Evolutionary conservation across 1,140 invertebrate genomes (phyloP), one percentile per base, ranked within the genome.

Genomic region (Ips typographus): DNA sequence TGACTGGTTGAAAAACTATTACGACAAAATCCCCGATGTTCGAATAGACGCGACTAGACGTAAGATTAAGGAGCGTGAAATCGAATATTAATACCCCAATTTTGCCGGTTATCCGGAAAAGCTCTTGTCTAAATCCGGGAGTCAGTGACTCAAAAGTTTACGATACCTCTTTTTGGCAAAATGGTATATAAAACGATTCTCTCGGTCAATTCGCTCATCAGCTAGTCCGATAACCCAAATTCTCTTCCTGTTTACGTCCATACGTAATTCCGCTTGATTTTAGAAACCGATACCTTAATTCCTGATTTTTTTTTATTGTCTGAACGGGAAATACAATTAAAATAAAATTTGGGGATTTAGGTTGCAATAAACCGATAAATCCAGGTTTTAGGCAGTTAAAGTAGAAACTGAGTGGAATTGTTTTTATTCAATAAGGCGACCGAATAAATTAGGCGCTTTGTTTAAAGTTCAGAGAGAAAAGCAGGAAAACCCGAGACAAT

Each of bases 291-390:
- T 22, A 22, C 22, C 22, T 22, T 22, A 22, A 22, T 22, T 22
- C 22, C 22, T 22, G 22, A 22, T 22, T 22, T 22, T 22, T 22
- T 22, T 22, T 0, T 22, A 22, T 22, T 22, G 22, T 22, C 22
- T 22, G 22, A 22, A 57, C 53, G 55, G 41, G 37, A 66, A 66
- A 66, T 66, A 66, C 22, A 66, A 22, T 22, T 22, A 22, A 22
- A 22, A 22, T 22, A 22, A 22, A 22, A 22, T 22, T 22, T 22
- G 3, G 41, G 55, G 55, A 66, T 59, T 66, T 68, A 43, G 65
- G 58, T 53, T 59, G 65, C 65, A 60, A 68, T 68, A 68, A 68
- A 68, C 42, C 65, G 65, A 68, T 68, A 68, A 68, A 68, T 68
- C 65, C 65, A 22, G 42, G 49, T 60, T 68, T 68, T 7, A 7